Conservation (phyloP, 2,113 vertebrate species). For the Nothocercus julius region DNA sequence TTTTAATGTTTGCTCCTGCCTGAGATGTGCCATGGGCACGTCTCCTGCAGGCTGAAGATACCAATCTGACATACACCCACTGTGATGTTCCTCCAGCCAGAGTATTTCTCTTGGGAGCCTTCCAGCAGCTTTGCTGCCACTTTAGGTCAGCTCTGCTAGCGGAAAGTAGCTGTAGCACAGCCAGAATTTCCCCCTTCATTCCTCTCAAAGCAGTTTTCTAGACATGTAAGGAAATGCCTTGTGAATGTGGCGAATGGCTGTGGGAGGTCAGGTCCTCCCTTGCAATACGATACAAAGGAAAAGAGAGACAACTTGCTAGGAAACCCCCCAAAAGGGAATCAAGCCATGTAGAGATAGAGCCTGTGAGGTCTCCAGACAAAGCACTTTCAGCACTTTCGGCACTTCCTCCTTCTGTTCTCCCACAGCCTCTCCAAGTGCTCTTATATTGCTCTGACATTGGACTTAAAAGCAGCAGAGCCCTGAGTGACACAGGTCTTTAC, state of each 20-base stretch:
- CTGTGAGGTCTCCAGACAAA: not conserved
- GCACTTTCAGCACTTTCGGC: not conserved
- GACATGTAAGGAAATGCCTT: fast-evolving
- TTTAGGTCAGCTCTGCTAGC: not conserved
- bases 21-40: not conserved
- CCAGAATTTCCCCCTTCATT: not conserved
- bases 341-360: not conserved
- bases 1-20: not conserved
- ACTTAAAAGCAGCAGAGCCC: not conserved
- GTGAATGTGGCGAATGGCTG: not conserved
- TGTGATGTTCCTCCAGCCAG: not conserved
- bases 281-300: not conserved
- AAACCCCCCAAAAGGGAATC: not conserved
- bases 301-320: not conserved
- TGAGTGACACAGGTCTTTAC: conserved; percentile 48
- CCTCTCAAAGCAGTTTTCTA: not conserved
- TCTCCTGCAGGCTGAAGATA: not conserved
- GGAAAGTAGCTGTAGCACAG: not conserved
- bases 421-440: not conserved
- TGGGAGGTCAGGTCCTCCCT: not conserved
- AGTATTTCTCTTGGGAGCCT: not conserved
- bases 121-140: not conserved
- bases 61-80: not conserved
- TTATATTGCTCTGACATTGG: not conserved
- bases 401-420: not conserved